Percentiles rank a stretch among this genome's conserved stretches.
Evolutionary conservation across 2,888 invertebrate genomes (phyloP).

Genomic region (Parochlus steinenii): DNA sequence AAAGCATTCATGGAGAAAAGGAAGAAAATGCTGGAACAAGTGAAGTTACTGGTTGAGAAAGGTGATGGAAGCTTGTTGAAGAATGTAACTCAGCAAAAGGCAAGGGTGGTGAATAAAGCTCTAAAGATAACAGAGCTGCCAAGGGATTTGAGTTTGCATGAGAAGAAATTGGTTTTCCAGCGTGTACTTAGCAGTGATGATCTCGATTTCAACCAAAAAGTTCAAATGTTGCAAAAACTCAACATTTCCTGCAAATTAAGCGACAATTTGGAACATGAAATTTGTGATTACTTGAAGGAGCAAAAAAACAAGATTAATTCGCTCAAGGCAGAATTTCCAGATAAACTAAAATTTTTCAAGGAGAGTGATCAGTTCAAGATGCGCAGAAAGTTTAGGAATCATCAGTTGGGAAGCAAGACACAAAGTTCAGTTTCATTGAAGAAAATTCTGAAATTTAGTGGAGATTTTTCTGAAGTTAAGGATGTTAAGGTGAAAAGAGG

Average conservation of each 20-base stretch:
- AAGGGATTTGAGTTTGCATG: slow-evolving; percentile 10
- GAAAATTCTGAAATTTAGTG: slow-evolving; percentile 4
- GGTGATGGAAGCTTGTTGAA: slow-evolving; percentile 11
- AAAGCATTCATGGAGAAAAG: slow-evolving; percentile 17
- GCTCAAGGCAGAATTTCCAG: too few species aligned
- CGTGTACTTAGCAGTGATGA: slow-evolving; percentile 5
- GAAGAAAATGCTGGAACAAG: slow-evolving; percentile 20
- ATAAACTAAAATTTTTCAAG: too few species aligned
- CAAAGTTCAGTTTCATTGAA: neutral
- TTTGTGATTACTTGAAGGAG: slow-evolving; percentile 7
- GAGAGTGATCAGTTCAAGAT: neutral
- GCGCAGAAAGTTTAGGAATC: slow-evolving; percentile 5
- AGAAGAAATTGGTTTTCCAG: slow-evolving; percentile 12
- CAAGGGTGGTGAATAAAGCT: slow-evolving; percentile 3
- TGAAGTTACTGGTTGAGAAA: slow-evolving; percentile 18
- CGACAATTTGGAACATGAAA: slow-evolving; percentile 4
- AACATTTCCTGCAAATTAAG: slow-evolving; percentile 11
- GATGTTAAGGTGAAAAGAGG: slow-evolving; percentile 3
- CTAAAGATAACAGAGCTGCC: slow-evolving; percentile 1
- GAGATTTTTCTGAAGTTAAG: neutral
- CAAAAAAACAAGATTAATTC: too few species aligned
- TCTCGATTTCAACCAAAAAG: slow-evolving; percentile 12
- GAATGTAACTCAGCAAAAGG: slow-evolving; percentile 3
- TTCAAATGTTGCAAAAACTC: slow-evolving; percentile 12
- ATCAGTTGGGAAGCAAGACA: slow-evolving; percentile 5